Base-by-base conservation (phyloP, 2,113 vertebrate genomes). In the Pogona vitticeps region DNA sequence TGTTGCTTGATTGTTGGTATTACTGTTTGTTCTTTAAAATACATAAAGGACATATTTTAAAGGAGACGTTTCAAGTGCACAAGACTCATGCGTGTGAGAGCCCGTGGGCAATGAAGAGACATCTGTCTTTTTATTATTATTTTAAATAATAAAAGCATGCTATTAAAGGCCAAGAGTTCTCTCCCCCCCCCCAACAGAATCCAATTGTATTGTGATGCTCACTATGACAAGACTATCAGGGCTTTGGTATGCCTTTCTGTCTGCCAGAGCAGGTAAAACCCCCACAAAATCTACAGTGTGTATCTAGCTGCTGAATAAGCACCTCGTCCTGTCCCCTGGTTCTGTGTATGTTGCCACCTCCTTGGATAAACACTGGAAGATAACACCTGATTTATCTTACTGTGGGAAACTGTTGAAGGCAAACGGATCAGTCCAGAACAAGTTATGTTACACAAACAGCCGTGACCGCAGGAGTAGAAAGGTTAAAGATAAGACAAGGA, bases 381-480 rank as follows among this genome's bases (percentile, higher is more conserved):
- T 83, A 93, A 93, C 82, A 82, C 83, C 89, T 94, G 87, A 76
- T 84, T 15, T 89, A 75, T 86, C 40, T 89, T 67, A 88, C 80
- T 70, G 90, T 95, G 93, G 92, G 94, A 95, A 95, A 92, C 86
- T 90, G 90, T 91, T 85, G 88, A 84, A 92, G 83, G 86, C 84
- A 94, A 91, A 92, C 72, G 89, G 88, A 91, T 92, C 85, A 92
- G 46, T 80, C 13, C 73, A 70, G 90, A 63, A 80, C 86, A 89
- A 95, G 81, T 85, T 93, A 90, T 2, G 40, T 87, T 91, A 76
- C 36, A 76, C 80, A 94, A 95, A 92, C 75, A 91, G 0, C 28
- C n/a, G 68, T 92, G 88, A 89, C 80, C 72, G 82, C 76, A 46
- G 88, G 72, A 89, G 73, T 59, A 89, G 85, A 89, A 0, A 91